Evolutionary conservation across 2,888 invertebrate species (phyloP), one percentile per base, ranked within the genome.

Genomic region (Ochropacha duplaris): DNA sequence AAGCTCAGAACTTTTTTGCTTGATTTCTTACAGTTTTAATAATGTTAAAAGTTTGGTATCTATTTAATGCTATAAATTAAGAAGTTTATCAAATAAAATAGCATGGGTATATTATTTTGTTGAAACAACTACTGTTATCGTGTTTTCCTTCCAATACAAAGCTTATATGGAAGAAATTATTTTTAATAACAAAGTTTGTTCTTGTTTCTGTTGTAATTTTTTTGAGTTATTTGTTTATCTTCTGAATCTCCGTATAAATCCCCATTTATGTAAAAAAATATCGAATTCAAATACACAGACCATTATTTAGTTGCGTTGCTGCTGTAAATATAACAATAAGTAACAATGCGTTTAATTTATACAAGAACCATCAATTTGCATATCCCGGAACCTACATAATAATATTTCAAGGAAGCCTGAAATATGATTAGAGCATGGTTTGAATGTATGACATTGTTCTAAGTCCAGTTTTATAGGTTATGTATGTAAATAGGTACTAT

Each of bases 361-460:
- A 1, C 44, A 44, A 44, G 44, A 44, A 44, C 44, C 44, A 44
- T 44, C 44, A 44, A 44, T 44, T 44, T 44, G 19, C 44, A 44
- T 44, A 44, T 44, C 9, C 44, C 44, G 44, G 44, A 44, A 44
- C 44, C 19, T 44, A 19, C 44, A 44, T 44, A 44, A 44, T 39
- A 39, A 39, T 39, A 39, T 44, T 44, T 44, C 44, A 44, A 44
- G 44, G 44, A 44, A 44, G 44, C 44, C 9, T 44, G 44, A 44
- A 44, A 44, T 44, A 44, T 44, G 44, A 44, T 44, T 44, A 8
- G 44, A 44, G 44, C 14, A 9, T 19, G 9, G 19, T 19, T 44
- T 1, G 16, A 44, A 44, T n/a, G 44, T 19, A 19, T 44, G 19
- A 19, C 2, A 19, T 44, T 44, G 44, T 44, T 44, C 9, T 19